These are phyloP conservation scores for Mimas tiliae DNA, from an alignment of 2,888 invertebrate species.

Conservation along the genomic window DNA sequence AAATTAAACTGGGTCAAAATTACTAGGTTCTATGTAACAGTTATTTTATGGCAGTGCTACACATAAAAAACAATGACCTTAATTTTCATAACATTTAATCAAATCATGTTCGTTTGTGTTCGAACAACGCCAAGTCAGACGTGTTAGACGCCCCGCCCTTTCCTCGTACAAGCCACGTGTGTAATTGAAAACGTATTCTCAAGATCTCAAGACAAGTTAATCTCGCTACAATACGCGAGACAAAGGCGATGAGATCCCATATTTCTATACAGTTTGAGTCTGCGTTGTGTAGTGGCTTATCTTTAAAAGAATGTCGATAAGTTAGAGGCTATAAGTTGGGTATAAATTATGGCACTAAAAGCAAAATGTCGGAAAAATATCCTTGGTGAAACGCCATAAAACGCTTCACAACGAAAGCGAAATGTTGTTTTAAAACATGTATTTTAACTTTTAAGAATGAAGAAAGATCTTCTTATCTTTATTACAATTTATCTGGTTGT, in stretches of 20 bases:
- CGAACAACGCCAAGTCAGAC: constrained; percentile 37
- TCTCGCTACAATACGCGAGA: constrained; percentile 29
- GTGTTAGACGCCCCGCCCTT: constrained; percentile 37
- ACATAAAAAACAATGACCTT: not conserved
- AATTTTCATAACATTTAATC: constrained; percentile 34
- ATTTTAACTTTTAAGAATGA: no score
- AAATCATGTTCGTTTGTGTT: constrained; percentile 27
- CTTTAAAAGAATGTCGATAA: constrained; percentile 11
- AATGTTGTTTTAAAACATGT: not conserved
- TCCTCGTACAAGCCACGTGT: constrained; percentile 47
- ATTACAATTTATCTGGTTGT: no score
- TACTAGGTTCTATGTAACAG: no score
- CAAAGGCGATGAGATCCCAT: constrained; percentile 8
- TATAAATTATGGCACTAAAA: not conserved
- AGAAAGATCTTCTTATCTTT: no score
- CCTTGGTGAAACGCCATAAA: not conserved
- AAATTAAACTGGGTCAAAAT: no score
- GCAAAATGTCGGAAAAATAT: not conserved
- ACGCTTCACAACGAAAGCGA: not conserved
- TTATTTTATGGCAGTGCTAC: no score
- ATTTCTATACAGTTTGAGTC: not conserved
- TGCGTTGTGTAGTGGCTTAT: not conserved
- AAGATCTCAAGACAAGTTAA: constrained; percentile 27
- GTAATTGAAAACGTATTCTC: constrained; percentile 63
- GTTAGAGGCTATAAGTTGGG: constrained; percentile 23